A percentile compares a stretch with the other conserved stretches of the same genome.
Evolutionary conservation across 1,140 invertebrate species (phyloP).

Genomic region (Cyclina sinensis): DNA sequence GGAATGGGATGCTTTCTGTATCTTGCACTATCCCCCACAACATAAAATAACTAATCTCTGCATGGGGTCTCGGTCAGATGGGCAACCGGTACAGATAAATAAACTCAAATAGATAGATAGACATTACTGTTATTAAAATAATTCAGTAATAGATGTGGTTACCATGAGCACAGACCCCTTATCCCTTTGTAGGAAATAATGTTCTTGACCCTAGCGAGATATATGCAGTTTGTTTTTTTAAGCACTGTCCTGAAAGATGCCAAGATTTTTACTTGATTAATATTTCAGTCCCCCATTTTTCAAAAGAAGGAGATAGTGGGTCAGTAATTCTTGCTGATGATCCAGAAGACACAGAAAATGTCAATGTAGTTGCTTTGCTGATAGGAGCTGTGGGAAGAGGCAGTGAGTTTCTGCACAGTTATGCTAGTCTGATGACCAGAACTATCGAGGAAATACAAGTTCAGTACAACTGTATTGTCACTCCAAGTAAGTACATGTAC

Average conservation of each 20-base stretch:
- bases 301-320: constrained; percentile 8
- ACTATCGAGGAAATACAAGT: neutral
- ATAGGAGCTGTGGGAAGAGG: neutral
- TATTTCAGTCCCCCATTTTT: neutral
- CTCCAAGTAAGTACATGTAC: neutral
- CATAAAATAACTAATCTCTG: too few species aligned
- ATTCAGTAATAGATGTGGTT: too few species aligned
- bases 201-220: too few species aligned
- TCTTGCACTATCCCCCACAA: too few species aligned
- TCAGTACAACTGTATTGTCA: neutral
- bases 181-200: neutral
- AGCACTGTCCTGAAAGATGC: neutral
- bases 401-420: neutral
- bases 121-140: too few species aligned
- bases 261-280: neutral
- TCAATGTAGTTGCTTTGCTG: neutral
- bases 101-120: too few species aligned
- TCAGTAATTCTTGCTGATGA: neutral
- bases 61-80: too few species aligned
- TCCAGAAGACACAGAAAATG: neutral
- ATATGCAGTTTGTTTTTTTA: too few species aligned
- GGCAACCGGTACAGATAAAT: too few species aligned
- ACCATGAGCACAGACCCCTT: too few species aligned
- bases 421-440: neutral
- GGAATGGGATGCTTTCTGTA: too few species aligned